These are phyloP conservation scores for Epsilonema sp. DNA, from an alignment of 2,888 invertebrate genomes.

Conservation along the genomic window DNA sequence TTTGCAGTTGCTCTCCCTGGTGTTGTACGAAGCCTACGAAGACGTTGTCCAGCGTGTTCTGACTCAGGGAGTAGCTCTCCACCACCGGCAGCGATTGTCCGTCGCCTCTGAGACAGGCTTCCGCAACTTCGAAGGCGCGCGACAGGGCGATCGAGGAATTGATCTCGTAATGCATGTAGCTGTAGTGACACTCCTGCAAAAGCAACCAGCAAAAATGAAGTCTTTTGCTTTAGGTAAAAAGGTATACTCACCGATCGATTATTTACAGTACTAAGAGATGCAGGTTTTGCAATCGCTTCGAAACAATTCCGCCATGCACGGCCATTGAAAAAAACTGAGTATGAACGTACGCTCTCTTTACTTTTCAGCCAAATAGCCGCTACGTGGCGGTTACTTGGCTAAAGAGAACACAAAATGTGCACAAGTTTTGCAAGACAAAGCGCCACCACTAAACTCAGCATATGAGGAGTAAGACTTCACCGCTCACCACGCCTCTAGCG, in stretches of 20 bases:
- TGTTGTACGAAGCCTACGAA: conserved; percentile 9
- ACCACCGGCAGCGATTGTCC: not conserved
- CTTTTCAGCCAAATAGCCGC: too few relatives aligned
- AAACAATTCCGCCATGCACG: too few relatives aligned
- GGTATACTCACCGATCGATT: not conserved
- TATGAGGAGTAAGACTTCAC: too few relatives aligned
- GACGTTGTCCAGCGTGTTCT: conserved; percentile 10
- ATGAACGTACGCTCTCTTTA: too few relatives aligned
- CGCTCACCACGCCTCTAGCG: too few relatives aligned
- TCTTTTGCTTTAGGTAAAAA: not conserved
- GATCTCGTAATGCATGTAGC: conserved; percentile 10
- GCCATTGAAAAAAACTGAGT: too few relatives aligned
- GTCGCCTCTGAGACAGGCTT: not conserved
- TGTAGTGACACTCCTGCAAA: conserved; percentile 9
- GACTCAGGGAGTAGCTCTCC: conserved; percentile 9
- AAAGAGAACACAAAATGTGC: too few relatives aligned
- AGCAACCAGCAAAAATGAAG: not conserved
- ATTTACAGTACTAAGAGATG: too few relatives aligned
- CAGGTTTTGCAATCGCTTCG: too few relatives aligned
- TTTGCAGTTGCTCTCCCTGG: conserved; percentile 9
- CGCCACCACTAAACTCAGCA: too few relatives aligned
- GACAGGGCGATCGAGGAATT: conserved; percentile 1
- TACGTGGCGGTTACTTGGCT: too few relatives aligned
- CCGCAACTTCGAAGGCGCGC: conserved; percentile 2
- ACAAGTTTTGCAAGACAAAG: too few relatives aligned